Percentiles rank a stretch among this genome's conserved stretches.
Conservation (phyloP, 2,888 invertebrate species). For the Oxystoma pomonae region DNA sequence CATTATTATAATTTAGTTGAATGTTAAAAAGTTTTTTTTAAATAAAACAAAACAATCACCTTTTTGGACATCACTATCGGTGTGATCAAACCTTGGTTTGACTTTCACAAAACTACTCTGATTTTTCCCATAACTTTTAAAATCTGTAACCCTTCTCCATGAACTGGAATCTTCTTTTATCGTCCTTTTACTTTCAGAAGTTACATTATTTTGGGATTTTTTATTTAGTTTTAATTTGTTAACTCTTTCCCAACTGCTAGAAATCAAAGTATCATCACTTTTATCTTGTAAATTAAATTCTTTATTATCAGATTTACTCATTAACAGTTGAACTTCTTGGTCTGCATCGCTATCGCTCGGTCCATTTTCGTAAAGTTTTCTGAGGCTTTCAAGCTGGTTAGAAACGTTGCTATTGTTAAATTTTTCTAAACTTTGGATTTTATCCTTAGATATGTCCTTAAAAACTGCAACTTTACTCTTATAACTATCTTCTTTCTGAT, state of each 20-base stretch:
- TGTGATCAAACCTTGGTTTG: conserved; percentile 31
- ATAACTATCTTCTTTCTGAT: neutral
- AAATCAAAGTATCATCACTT: conserved; percentile 43
- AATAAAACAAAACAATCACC: conserved; percentile 38
- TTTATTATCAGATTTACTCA: conserved; percentile 40
- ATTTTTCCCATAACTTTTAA: neutral
- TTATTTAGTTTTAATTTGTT: conserved; percentile 7
- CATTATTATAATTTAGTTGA: neutral
- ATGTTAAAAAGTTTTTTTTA: neutral
- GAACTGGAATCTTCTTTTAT: neutral
- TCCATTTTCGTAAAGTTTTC: conserved; percentile 46
- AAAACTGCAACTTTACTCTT: neutral
- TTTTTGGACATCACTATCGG: conserved; percentile 38
- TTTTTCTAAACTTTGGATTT: neutral
- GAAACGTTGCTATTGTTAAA: conserved; percentile 26
- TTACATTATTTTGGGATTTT: neutral
- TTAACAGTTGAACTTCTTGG: conserved; percentile 58
- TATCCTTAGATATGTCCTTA: neutral
- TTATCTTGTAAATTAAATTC: conserved; percentile 33
- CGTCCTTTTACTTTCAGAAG: too few relatives aligned
- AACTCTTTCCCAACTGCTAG: conserved; percentile 50
- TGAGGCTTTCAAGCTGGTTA: conserved; percentile 44
- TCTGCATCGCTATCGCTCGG: conserved; percentile 56
- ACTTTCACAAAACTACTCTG: conserved; percentile 29
- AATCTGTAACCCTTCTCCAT: conserved; percentile 11